Base-by-base conservation (phyloP, 2,888 invertebrate genomes). In the Endotricha flammealis region DNA sequence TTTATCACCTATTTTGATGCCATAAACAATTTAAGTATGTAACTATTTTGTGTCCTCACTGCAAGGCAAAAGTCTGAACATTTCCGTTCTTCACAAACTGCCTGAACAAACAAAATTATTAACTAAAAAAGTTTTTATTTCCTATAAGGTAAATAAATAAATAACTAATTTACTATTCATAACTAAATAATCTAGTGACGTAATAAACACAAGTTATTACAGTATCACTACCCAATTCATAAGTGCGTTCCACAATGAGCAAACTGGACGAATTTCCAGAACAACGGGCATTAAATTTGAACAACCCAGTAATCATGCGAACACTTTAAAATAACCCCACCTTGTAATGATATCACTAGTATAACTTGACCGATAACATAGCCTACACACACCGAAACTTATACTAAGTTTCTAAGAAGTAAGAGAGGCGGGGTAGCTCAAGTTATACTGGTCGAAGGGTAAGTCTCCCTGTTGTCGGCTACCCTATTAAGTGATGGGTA, bases 401-500 rank as follows among this genome's bases (percentile, higher is more conserved):
- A 23, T 2, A 38, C 25, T 29, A 37, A 35, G 30, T 37, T 36
- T 30, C 28, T 14, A 24, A 29, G 28, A 30, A 38, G 50, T 41
- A 6, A 12, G 29, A 42, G 46, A 44, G 46, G 49, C 45, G 32
- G 43, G 49, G 57, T 48, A 54, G 73, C 44, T 61, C 76, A 60
- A 38, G 29, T 40, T 57, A 61, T 31, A 57, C 33, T 67, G 73
- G 81, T 34, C 44, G 53, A 53, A 59, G 73, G 78, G 74, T 64
- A 68, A 66, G 38, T 55, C 75, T 69, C 79, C 78, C 70, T 49
- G 57, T 58, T 57, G 53, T 62, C 62, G 56, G 69, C 59, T 66
- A 71, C 76, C 77, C 79, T 79, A 78, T 83, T 82, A 83, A 83
- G 82, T 81, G 82, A 83, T 81, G 81, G 82, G 82, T 82, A 86